Evolutionary conservation across 2,113 vertebrate species (phyloP).

Genomic region (Triplophysa dalaica): DNA sequence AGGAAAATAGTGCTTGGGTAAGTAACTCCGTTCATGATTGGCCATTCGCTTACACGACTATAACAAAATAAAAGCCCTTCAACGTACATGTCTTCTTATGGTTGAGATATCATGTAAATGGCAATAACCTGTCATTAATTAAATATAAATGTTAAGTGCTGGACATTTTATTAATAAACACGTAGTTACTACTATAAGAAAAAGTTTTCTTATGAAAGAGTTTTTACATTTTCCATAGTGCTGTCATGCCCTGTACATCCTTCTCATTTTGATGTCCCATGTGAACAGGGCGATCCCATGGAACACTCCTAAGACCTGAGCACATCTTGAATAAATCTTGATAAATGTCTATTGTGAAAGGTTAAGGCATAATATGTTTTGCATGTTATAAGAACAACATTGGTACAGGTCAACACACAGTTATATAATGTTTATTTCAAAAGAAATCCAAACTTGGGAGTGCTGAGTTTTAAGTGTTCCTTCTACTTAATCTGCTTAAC

Average conservation of each 20-base stretch:
- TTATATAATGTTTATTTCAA: no score
- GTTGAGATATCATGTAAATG: no score
- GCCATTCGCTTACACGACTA: background rate
- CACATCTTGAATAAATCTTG: conserved; percentile 92
- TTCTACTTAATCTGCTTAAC: conserved; percentile 76
- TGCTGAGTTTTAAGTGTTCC: conserved; percentile 59
- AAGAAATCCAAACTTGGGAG: background rate
- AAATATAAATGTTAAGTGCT: no score
- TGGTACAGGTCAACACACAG: conserved; percentile 48
- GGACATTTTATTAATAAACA: no score
- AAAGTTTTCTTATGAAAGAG: no score
- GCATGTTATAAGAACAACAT: background rate
- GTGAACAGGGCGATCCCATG: conserved; percentile 86
- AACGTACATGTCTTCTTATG: no score
- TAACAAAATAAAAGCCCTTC: background rate
- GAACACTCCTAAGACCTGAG: conserved; percentile 86
- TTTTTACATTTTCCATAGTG: no score
- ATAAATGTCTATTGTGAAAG: conserved; percentile 83
- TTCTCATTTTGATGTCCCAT: conserved; percentile 73
- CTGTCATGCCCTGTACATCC: no score
- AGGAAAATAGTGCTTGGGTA: background rate
- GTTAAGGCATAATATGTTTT: conserved; percentile 66
- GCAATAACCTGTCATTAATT: no score
- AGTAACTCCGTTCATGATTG: conserved; percentile 25
- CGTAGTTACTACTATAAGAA: no score